Evolutionary conservation across 2,888 invertebrate species (phyloP), one percentile per base, ranked within the genome.

Genomic region (Drosophila crucigera): DNA sequence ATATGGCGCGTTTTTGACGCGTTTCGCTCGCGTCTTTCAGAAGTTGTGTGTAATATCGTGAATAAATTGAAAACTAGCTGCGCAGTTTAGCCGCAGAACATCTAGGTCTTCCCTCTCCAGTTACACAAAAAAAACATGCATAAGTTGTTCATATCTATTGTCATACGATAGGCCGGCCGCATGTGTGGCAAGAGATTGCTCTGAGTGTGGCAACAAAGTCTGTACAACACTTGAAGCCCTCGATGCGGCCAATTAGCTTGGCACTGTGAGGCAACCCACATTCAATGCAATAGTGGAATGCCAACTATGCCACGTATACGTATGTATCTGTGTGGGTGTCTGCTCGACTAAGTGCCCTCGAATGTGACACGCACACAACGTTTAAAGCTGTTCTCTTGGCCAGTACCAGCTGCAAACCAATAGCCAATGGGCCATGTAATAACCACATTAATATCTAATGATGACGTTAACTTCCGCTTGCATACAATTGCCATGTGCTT

Each of bases 391-490:
- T 63, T 30, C 19, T 28, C 28, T 68, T 68, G 59, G 31, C 55
- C 62, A 50, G 43, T 52, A 35, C 16, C 33, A 54, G 50, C n/a
- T 43, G 61, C 30, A 39, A 35, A 28, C 59, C 62, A 80, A 64
- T 60, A 61, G 72, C 54, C 73, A 80, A 77, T 69, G 65, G 63
- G 16, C 54, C 58, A 62, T 68, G 65, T 83, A 74, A 84, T 68
- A 69, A 68, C 52, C 70, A 77, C 64, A 68, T 68, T 63, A 55
- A 70, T 50, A 60, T 73, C 63, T 73, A 83, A 74, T 68, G 74
- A 55, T 89, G 87, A 89, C 76, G 73, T 37, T 68, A 64, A 89
- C 84, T 84, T 84, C 89, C 89, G 89, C 84, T 75, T 63, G 68
- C 70, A 63, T 55, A 49, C 61, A 50, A 59, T 54, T 56, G 65